Base-by-base conservation (phyloP, 2,113 vertebrate species). In the Chelonoidis abingdonii region DNA sequence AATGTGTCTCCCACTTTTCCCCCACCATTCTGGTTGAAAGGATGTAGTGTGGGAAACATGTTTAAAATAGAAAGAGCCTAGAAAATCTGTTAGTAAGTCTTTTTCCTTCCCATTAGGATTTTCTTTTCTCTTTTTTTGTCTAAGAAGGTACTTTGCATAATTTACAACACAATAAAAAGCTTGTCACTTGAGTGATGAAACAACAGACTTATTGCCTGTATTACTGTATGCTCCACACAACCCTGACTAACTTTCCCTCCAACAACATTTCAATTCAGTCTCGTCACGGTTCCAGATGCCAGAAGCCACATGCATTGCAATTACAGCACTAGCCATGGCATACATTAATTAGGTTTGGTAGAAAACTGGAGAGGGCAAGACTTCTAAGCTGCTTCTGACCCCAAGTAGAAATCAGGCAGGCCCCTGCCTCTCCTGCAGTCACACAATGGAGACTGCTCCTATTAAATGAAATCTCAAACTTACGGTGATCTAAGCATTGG, bases 261-360 rank as follows among this genome's bases (percentile, higher is more conserved):
- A 89, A 78, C 0, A 62, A 22, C 89, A 86, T 84, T 94, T 96
- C 94, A 88, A 95, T 93, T 91, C 22, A 81, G 72, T 80, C 54
- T 89, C 81, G 80, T 62, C 56, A 38, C 90, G 53, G 91, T 75
- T 87, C 41, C 49, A 80, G 78, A 89, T 0, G 12, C 50, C 38
- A 85, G 83, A 12, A 92, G 38, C 91, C 7, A 13, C 35, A 47
- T 54, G n/a, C 29, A 92, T 76, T 29, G 3, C 50, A 87, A 83
- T 54, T 86, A 86, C 31, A 82, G 38, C 11, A 47, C 49, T 11
- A 52, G 59, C 38, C 59, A 21, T 19, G 80, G 3, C 16, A 6
- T 12, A 31, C 3, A 44, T 3, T 78, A 44, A 94, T 5, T 80
- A 25, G 90, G 92, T 19, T 88, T 84, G 29, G 38, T 13, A 88